Percentiles rank a stretch among this genome's conserved stretches.
Conservation (phyloP, 2,888 invertebrate genomes). For the Tuta absoluta region DNA sequence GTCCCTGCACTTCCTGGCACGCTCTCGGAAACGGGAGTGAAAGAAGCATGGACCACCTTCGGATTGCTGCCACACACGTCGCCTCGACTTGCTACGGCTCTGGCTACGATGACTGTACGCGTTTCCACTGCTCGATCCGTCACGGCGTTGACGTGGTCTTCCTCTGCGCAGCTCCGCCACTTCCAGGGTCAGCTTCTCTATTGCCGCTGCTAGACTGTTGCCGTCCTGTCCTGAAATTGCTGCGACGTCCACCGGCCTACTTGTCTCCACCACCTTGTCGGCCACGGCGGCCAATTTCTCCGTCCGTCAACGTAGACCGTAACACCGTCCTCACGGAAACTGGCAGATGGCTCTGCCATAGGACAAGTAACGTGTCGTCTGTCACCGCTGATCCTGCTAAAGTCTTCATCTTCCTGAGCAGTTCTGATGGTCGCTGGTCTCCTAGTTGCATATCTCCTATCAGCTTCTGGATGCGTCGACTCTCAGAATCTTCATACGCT, state of each 20-base stretch:
- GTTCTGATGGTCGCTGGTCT: slow-evolving; percentile 33
- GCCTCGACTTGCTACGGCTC: slow-evolving; percentile 3
- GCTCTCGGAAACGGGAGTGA: slow-evolving; percentile 30
- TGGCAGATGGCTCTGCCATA: slow-evolving; percentile 34
- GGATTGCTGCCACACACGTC: background rate
- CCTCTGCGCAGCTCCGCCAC: background rate
- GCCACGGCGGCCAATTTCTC: slow-evolving; percentile 32
- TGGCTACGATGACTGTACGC: background rate
- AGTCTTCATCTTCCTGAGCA: slow-evolving; percentile 31
- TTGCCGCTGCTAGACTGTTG: too few species aligned
- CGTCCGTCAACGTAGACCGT: slow-evolving; percentile 24
- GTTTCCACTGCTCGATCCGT: background rate
- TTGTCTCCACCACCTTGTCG: slow-evolving; percentile 28
- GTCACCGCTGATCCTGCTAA: too few species aligned
- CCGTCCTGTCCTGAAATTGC: background rate
- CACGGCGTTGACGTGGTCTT: background rate
- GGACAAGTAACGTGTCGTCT: slow-evolving; percentile 23
- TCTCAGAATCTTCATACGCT: slow-evolving; percentile 33
- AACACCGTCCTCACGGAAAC: slow-evolving; percentile 30
- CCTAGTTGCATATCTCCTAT: slow-evolving; percentile 33
- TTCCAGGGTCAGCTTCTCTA: background rate
- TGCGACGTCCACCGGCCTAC: background rate
- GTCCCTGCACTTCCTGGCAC: slow-evolving; percentile 28
- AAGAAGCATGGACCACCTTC: slow-evolving; percentile 33
- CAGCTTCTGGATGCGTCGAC: slow-evolving; percentile 30